Evolutionary conservation across 1,140 invertebrate genomes (phyloP), one percentile per base, ranked within the genome.

Genomic region (Hycleus cichorii): DNA sequence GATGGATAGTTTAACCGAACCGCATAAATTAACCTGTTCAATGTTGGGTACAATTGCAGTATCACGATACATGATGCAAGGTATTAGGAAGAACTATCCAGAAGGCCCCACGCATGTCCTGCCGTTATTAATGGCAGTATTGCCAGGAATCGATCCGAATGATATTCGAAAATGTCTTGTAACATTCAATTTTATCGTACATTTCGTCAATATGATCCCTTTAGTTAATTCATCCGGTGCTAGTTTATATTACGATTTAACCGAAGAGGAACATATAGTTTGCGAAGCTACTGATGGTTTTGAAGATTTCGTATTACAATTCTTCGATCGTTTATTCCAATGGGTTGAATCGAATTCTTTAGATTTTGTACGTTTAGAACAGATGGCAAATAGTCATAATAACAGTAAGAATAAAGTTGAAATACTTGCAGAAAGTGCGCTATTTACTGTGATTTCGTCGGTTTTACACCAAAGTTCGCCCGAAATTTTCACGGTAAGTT

Each of bases 91-190:
- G 43, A 77, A 76, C 53, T 91, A 85, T 72, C 80, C 84, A 5
- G 88, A 90, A 70, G 91, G 91, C 9, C 85, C 86, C 26, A 82
- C 81, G 0, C 87, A 94, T 67, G 83, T 94, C 0, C 78, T 96
- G 3, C 90, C 90, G 1, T 73, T 97, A 3, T 73, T 96, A 3
- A 83, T 90, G 65, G 81, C 84, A 1, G 78, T 87, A 1, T 73
- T 97, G 9, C 93, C 93, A 0, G 92, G 91, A 4, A 88, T 97
- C 43, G 93, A 97, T 76, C 84, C 90, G 0, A 97, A 96, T 69
- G 94, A 97, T 73, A 80, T 87, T 38, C 82, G 83, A 56, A 97
- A 97, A 69, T 89, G 84, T 58, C 78, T 91, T 64, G 81, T 88
- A 27, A 84, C 89, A 0, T 82, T 94, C 61, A 83, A 89, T 70